Percentiles rank a stretch among this genome's conserved stretches.
phyloP scores from a whole-genome alignment of 1,140 invertebrate genomes.

The Andrena cerasifolii region DNA sequence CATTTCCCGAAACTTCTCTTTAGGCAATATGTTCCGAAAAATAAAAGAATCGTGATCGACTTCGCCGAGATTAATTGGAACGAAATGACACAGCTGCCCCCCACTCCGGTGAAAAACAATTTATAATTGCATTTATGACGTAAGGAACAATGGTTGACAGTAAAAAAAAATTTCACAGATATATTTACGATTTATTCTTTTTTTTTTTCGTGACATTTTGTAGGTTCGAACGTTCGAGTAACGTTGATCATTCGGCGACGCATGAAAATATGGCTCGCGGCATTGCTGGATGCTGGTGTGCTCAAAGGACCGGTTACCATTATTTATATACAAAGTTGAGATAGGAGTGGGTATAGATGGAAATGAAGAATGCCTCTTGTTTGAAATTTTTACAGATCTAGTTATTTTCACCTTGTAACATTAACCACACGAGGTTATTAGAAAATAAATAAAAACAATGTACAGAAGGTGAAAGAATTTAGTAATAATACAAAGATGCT shows the following conservation, averaged over 20 bases:
- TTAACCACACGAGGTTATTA: conserved; percentile 40
- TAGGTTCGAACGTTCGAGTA: conserved; percentile 48
- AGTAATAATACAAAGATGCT: conserved; percentile 49
- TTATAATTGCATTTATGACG: neutral
- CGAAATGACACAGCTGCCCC: conserved; percentile 80
- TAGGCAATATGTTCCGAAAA: conserved; percentile 87
- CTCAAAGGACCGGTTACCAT: conserved; percentile 31
- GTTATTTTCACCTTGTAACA: conserved; percentile 39
- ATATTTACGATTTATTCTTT: conserved; percentile 55
- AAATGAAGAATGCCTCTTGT: conserved; percentile 36
- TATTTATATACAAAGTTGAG: conserved; percentile 67
- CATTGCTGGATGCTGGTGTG: conserved; percentile 43
- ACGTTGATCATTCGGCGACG: conserved; percentile 49
- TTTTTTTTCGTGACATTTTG: conserved; percentile 55
- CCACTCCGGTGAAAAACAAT: conserved; percentile 69
- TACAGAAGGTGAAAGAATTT: conserved; percentile 50
- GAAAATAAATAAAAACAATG: conserved; percentile 68
- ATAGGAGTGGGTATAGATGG: conserved; percentile 57
- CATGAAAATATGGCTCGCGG: conserved; percentile 38
- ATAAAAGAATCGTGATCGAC: conserved; percentile 86
- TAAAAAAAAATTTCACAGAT: conserved; percentile 27
- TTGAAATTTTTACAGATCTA: conserved; percentile 43
- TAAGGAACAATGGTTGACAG: neutral
- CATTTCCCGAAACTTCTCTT: conserved; percentile 65
- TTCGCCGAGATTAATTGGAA: conserved; percentile 85